Evolutionary conservation across 2,113 vertebrate genomes (phyloP), one percentile per base, ranked within the genome.

Genomic region (Cacatua alba): DNA sequence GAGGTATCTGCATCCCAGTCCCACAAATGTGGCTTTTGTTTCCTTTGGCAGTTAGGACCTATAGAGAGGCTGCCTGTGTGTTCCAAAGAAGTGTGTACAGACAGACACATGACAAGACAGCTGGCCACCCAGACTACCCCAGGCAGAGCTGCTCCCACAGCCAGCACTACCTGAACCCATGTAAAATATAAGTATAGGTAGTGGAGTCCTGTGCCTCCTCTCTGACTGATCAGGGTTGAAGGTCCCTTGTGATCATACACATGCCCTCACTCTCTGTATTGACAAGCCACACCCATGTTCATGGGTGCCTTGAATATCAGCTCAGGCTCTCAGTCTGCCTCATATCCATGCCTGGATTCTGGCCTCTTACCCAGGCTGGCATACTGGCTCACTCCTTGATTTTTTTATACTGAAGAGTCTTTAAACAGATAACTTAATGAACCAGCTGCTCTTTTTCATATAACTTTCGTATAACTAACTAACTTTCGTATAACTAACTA

Each of bases 91-190:
- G 8, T 86, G 59, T 2, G 3, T 26, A 0, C 10, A 6, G 17
- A 19, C 25, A 19, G 17, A 9, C 3, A 4, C 6, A 9, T 2
- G 9, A 6, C 24, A 52, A 0, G 41, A 10, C 10, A 69, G 21
- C 12, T 65, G 57, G 37, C 18, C n/a, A 28, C 25, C 12, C 52
- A 44, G 52, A 13, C 39, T 55, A 5, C 2, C 11, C n/a, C 39
- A 39, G 29, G 46, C 52, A 64, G 41, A 63, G 71, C 71, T 74
- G 37, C 59, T 63, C 5, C 57, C 19, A 1, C 4, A 7, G 18
- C 1, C 9, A 79, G 39, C 33, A 11, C 16, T 51, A 2, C 16
- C 29, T 63, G 82, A 90, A n/a, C 8, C 65, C 9, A 1, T 10
- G 26, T 57, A 18, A 33, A 62, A 17, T 1, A 1, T 9, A 7